Base-by-base conservation (phyloP, 2,888 invertebrate species). In the Drosophila subsilvestris region DNA sequence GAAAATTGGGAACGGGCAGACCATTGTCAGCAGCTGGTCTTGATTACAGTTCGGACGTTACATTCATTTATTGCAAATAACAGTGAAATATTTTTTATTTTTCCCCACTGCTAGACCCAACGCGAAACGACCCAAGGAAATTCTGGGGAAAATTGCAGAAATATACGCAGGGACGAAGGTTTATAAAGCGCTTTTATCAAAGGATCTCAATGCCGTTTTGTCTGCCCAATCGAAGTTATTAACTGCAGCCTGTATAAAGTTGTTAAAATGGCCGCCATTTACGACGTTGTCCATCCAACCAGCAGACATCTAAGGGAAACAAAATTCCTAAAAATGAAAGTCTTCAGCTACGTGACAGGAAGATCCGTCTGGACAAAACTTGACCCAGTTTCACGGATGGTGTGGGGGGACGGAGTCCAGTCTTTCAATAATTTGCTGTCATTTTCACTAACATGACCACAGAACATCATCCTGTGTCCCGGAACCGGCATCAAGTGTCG, bases 21-120 rank as follows among this genome's bases (percentile, higher is more conserved):
- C 66, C 67, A 68, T 58, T 76, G 79, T 72, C 74, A 74, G 88
- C 86, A 89, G 79, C 79, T 86, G 86, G 66, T 76, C 75, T 76
- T 81, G 89, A 88, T 88, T 89, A 86, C 86, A 89, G 73, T 80
- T 86, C 76, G 74, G 77, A 79, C 88, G 69, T 89, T 77, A 81
- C 74, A 81, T 84, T 81, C 89, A 87, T 84, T 88, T 87, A 88
- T 84, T 74, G 85, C 84, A 63, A 89, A 84, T 81, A 85, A 74
- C 75, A 79, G 72, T 74, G 74, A 81, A 89, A 78, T 79, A 85
- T 87, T 81, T 87, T 89, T 79, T 87, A 74, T 87, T 71, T 50
- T 43, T 48, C 2, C 42, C 18, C 61, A 42, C 7, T 14, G 32
- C 37, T 37, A 37, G 37, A 37, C 37, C 37, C 20, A 42, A 44